Conservation (phyloP, 2,888 invertebrate genomes). For the Amphipyra berbera region DNA sequence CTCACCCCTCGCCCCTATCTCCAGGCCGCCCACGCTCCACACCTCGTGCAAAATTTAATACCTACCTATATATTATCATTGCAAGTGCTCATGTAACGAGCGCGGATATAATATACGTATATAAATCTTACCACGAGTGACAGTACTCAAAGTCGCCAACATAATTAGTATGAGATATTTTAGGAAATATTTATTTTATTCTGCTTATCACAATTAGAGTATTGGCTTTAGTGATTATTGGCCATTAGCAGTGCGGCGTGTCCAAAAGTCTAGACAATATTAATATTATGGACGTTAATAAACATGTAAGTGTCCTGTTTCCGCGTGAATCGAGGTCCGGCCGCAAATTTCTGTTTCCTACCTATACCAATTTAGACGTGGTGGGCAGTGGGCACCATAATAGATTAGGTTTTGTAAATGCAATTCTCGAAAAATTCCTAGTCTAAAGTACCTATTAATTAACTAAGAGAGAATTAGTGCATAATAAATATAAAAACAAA, state of each 20-base stretch:
- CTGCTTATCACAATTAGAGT: conserved; percentile 23
- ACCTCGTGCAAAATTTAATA: conserved; percentile 86
- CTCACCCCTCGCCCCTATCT: conserved; percentile 68
- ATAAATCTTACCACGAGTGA: conserved; percentile 49
- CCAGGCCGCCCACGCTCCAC: conserved; percentile 71
- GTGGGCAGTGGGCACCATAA: too few species aligned
- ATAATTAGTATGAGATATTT: conserved; percentile 11
- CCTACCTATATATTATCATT: conserved; percentile 56
- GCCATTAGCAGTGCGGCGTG: conserved; percentile 23
- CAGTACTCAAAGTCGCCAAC: conserved; percentile 9
- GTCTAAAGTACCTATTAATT: too few species aligned
- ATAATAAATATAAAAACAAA: too few species aligned
- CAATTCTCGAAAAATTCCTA: too few species aligned
- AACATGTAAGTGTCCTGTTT: conserved; percentile 70
- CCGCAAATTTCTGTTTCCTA: too few species aligned
- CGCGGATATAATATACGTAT: conserved; percentile 68
- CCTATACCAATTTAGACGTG: too few species aligned
- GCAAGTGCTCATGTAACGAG: conserved; percentile 66
- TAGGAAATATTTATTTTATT: conserved; percentile 1
- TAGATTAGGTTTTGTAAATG: too few species aligned
- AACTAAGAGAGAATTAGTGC: too few species aligned
- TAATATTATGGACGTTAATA: conserved; percentile 37
- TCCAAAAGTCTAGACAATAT: conserved; percentile 54
- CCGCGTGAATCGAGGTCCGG: conserved; percentile 63
- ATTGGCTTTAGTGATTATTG: conserved; percentile 12